Conservation (phyloP, 2,888 invertebrate genomes). For the Periphyllus acericola region DNA sequence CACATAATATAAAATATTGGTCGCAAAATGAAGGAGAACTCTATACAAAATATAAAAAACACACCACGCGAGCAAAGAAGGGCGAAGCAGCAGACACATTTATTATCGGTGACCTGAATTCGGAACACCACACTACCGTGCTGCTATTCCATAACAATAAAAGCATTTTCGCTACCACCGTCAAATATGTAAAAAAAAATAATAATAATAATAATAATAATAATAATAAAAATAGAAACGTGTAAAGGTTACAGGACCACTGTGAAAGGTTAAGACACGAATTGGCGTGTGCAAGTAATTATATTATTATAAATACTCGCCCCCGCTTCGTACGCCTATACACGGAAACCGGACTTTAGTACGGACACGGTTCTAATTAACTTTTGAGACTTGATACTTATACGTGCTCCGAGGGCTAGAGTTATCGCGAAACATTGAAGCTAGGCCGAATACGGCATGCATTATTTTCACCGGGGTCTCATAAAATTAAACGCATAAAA, state of each 20-base stretch:
- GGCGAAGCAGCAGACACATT: slow-evolving; percentile 32
- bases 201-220: no score
- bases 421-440: no score
- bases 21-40: slow-evolving; percentile 30
- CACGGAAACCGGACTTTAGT: not conserved
- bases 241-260: slow-evolving; percentile 34
- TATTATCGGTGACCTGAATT: slow-evolving; percentile 46
- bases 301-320: not conserved
- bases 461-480: no score
- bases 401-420: no score
- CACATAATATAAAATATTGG: slow-evolving; percentile 49
- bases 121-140: not conserved
- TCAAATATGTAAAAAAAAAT: slow-evolving; percentile 3
- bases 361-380: no score
- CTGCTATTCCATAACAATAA: not conserved
- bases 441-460: no score
- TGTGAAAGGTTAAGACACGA: slow-evolving; percentile 11
- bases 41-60: not conserved
- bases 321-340: not conserved
- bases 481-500: no score
- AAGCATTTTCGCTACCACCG: slow-evolving; percentile 1
- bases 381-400: no score
- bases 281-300: not conserved
- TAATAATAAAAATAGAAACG: not conserved
- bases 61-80: not conserved